phyloP scores from a whole-genome alignment of 2,888 invertebrate species.

The Augiades crinisus region DNA sequence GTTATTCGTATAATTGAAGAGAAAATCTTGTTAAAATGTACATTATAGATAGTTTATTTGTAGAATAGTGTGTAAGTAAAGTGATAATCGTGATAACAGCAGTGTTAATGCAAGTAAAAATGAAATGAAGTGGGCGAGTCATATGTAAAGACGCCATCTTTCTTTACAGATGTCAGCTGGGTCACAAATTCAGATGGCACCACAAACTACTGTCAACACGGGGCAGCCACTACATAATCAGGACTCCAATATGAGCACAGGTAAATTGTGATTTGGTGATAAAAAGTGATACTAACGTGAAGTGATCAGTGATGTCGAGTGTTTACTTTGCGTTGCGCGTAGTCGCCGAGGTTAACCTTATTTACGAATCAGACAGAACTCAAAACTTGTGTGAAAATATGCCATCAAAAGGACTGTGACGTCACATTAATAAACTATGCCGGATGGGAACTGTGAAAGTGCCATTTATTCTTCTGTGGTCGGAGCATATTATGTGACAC shows the following conservation, averaged over 20 bases:
- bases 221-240: conserved; percentile 93
- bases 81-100: conserved; percentile 39
- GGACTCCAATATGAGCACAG: conserved; percentile 99
- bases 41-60: conserved; percentile 47
- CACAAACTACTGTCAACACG: conserved; percentile 93
- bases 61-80: conserved; percentile 56
- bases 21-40: conserved; percentile 50
- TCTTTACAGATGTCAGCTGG: conserved; percentile 96
- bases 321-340: conserved; percentile 47
- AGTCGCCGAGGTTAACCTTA: conserved; percentile 52
- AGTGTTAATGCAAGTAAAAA: conserved; percentile 41
- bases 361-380: conserved; percentile 46
- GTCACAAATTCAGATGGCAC: conserved; percentile 98
- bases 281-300: conserved; percentile 62
- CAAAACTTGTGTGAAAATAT: conserved; percentile 57
- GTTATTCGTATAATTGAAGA: conserved; percentile 62
- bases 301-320: conserved; percentile 66
- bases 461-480: conserved; percentile 63
- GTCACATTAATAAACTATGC: conserved; percentile 73
- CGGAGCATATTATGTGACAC: conserved; percentile 64
- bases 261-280: conserved; percentile 82
- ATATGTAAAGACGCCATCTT: conserved; percentile 82
- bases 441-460: conserved; percentile 76
- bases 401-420: conserved; percentile 69
- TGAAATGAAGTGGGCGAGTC: conserved; percentile 67